phyloP scores from a whole-genome alignment of 2,797 vertebrate species.

The Microchirus variegatus region DNA sequence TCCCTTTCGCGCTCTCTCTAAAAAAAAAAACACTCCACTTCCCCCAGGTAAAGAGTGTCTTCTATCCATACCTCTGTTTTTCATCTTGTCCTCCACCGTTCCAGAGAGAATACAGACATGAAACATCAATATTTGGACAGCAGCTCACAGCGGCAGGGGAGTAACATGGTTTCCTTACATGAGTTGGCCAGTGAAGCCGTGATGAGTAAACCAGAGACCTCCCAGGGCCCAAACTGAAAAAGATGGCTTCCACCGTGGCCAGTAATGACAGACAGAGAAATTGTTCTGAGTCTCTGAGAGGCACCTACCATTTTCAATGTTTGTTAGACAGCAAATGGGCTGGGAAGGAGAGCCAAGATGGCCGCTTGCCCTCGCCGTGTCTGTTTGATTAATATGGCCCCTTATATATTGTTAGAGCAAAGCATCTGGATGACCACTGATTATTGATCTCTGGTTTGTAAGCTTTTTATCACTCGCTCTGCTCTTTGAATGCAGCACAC shows the following conservation, averaged over 20 bases:
- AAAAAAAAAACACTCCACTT: constrained; percentile 8
- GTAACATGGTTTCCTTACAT: constrained; percentile 44
- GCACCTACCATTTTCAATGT: constrained; percentile 49
- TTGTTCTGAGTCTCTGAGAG: constrained; percentile 32
- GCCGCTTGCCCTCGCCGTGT: constrained; percentile 40
- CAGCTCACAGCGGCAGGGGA: constrained; percentile 45
- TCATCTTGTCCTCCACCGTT: constrained; percentile 61
- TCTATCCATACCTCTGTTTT: constrained; percentile 58
- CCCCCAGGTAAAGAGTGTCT: constrained; percentile 55
- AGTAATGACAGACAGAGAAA: constrained; percentile 56
- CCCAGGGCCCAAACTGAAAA: constrained; percentile 53
- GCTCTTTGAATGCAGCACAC: constrained; percentile 10
- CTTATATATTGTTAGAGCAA: constrained; percentile 35
- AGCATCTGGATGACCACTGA: constrained; percentile 41
- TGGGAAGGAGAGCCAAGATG: constrained; percentile 50
- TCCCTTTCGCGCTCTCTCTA: not conserved
- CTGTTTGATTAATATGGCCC: constrained; percentile 58
- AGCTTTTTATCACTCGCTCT: constrained; percentile 23
- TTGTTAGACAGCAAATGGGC: constrained; percentile 30
- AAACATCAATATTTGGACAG: constrained; percentile 77
- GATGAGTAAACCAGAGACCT: constrained; percentile 70
- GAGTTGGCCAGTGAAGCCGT: constrained; percentile 48
- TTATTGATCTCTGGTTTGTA: constrained; percentile 40
- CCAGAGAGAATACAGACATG: constrained; percentile 60
- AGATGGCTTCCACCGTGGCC: constrained; percentile 38